Percentiles rank a stretch among this genome's conserved stretches.
Evolutionary conservation across 2,797 vertebrate genomes (phyloP).

Genomic region (Pangasius macronema): DNA sequence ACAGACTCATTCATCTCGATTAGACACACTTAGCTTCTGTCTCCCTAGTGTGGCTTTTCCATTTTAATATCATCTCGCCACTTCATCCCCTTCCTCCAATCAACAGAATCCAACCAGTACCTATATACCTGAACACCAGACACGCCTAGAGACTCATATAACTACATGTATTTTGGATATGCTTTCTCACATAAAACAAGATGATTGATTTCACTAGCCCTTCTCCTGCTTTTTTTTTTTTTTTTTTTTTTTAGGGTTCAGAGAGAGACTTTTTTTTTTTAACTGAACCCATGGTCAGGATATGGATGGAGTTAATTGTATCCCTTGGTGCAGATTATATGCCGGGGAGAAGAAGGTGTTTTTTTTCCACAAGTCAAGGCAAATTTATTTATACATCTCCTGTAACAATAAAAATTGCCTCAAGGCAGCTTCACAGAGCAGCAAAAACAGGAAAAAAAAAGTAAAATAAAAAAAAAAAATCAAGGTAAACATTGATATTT

Average conservation of each 20-base stretch:
- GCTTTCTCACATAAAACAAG: constrained; percentile 21
- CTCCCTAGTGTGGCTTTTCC: constrained; percentile 55
- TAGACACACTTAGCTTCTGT: constrained; percentile 65
- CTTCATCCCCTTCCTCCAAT: constrained; percentile 39
- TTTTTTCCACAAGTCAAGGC: background rate
- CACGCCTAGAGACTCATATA: constrained; percentile 3
- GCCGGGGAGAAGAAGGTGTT: constrained; percentile 14
- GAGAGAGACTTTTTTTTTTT: constrained; percentile 13
- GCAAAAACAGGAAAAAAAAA: background rate
- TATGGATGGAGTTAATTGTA: constrained; percentile 48
- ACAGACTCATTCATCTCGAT: constrained; percentile 73
- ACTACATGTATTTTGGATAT: constrained; percentile 11
- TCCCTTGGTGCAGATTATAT: constrained; percentile 43
- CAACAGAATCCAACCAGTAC: constrained; percentile 10
- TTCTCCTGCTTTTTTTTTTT: constrained; percentile 23
- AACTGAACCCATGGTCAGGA: constrained; percentile 46
- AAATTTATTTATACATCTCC: background rate
- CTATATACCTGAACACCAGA: background rate
- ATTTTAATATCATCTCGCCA: constrained; percentile 58
- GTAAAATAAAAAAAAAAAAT: background rate
- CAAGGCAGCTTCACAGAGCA: background rate
- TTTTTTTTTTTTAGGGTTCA: constrained; percentile 15
- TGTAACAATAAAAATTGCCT: background rate
- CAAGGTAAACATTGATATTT: background rate
- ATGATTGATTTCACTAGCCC: constrained; percentile 39